phyloP scores from a whole-genome alignment of 2,113 vertebrate species.

The Tragulus kanchil region DNA sequence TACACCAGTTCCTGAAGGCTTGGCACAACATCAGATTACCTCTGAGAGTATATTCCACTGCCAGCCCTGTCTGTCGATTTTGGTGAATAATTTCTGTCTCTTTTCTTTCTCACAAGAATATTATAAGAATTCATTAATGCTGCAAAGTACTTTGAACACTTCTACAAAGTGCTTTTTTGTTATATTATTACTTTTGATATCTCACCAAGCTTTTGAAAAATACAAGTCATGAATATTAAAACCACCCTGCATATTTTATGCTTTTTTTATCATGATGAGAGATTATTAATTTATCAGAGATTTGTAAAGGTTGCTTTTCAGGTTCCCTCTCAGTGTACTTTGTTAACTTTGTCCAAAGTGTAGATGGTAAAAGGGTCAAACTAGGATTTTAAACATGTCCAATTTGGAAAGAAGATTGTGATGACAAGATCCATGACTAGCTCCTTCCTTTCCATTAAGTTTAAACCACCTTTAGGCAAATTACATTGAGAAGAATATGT shows the following conservation, averaged over 20 bases:
- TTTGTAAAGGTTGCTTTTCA: constrained; percentile 45
- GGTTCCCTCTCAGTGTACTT: not conserved
- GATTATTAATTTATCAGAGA: constrained; percentile 58
- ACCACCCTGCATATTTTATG: constrained; percentile 67
- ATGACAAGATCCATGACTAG: rapidly evolving
- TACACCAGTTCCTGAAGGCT: not conserved
- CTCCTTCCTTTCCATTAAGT: not conserved
- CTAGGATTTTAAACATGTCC: rapidly evolving
- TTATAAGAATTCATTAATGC: constrained; percentile 13
- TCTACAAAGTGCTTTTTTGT: constrained; percentile 69
- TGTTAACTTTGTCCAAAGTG: not conserved
- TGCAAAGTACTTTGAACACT: constrained; percentile 42
- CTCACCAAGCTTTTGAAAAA: constrained; percentile 48
- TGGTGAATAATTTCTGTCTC: not conserved
- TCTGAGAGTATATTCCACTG: not conserved
- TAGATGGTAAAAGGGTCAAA: not conserved
- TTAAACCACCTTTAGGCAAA: not conserved
- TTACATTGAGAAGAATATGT: not conserved
- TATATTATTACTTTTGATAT: constrained; percentile 56
- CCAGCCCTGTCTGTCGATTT: not conserved
- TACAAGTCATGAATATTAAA: constrained; percentile 72
- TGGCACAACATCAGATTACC: not conserved
- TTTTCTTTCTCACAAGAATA: constrained; percentile 12
- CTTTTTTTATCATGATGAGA: constrained; percentile 59
- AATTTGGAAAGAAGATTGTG: not conserved